Base-by-base conservation (phyloP, 2,888 invertebrate species). In the Noctua comes region DNA sequence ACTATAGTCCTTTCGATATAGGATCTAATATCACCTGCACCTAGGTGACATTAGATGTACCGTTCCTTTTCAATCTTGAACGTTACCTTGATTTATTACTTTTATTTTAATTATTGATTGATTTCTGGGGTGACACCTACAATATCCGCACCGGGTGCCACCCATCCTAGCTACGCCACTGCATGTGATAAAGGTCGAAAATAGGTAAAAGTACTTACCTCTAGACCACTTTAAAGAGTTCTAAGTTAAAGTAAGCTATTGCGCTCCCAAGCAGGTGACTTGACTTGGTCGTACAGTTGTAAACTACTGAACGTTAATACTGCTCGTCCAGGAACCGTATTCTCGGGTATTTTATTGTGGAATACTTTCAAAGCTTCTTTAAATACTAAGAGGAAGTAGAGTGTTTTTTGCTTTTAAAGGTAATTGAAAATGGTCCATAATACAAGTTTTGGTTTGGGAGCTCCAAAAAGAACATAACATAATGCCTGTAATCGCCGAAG, bases 241-340 rank as follows among this genome's bases (percentile, higher is more conserved):
- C 51, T 65, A 64, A 83, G 76, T 68, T 72, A 68, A 73, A 73
- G 40, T 64, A 64, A 83, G 76, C 65, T 62, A 76, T 76, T 40
- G 40, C 57, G 11, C 24, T 24, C 27, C 36, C 27, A 24, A n/a
- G 11, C 48, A 59, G 43, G 72, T 54, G 59, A 65, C 59, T 62
- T 71, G 70, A 51, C 51, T 51, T 51, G 51, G 6, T 24, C 48
- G 16, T 70, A 18, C 46, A 57, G 71, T 71, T 59, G 59, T 69
- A 73, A 75, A 78, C 64, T 54, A 27, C 27, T 72, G 18, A 24
- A 70, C 73, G 27, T 66, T 73, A 65, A 59, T 40, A 48, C 65
- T 72, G 24, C 36, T 65, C 78, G 51, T 68, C 21, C 36, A n/a
- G 65, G 31, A 27, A 51, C 36, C 43, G 36, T 73, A n/a, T 54